Evolutionary conservation across 1,140 invertebrate species (phyloP), one percentile per base, ranked within the genome.

Genomic region (Drosophila micromelanica): DNA sequence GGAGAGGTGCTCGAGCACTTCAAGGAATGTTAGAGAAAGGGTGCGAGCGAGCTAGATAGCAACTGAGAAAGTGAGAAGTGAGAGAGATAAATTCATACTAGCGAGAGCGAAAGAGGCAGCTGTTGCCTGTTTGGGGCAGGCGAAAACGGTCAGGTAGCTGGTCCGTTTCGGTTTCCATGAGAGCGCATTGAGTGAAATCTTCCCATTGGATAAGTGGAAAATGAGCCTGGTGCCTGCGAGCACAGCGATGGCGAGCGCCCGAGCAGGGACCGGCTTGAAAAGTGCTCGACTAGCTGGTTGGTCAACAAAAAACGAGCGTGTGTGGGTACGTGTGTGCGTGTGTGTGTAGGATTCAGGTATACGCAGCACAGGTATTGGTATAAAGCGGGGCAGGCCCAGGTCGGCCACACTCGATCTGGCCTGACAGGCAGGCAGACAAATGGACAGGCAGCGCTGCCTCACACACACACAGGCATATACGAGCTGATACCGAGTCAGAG

Each of bases 181-280:
- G 49, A n/a, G 48, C 30, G 42, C 20, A 42, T 62, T 77, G 75
- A 77, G 75, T 77, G 71, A 70, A 69, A 64, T 70, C 55, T 60
- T 77, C 48, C 59, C 71, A 77, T 77, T 77, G 75, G 75, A 52
- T 54, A 49, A 48, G 40, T 56, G 13, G 52, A 46, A 69, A 54
- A 7, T 54, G 60, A 60, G 64, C 59, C 71, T 70, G 64, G 46
- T 56, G 59, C 42, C 51, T 17, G 61, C 8, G 37, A 56, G 48
- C 20, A 57, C 35, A 75, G 59, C 65, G 45, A 75, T 75, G 73
- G 73, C 67, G 46, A 49, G 23, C 13, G 40, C 9, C 40, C 13
- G 48, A 20, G 11, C 45, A 51, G 55, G 15, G 54, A 73, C 63
- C 46, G 63, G 70, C 62, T 54, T 59, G 35, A 23, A 40, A 35